phyloP scores from a whole-genome alignment of 2,113 vertebrate species.

The Otocyon megalotis region DNA sequence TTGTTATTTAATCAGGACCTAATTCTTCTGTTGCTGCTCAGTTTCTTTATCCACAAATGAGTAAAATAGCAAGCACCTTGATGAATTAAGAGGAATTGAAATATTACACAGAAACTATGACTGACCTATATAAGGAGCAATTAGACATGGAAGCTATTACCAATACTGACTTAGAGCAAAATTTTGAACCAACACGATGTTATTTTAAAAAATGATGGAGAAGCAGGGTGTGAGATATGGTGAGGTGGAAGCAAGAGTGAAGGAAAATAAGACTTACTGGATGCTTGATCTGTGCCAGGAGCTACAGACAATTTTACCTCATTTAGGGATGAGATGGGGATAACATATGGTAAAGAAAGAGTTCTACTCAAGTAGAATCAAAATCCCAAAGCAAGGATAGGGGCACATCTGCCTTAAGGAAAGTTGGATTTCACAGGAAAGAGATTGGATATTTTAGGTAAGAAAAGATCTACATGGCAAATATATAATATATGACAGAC shows the following conservation, averaged over 20 bases:
- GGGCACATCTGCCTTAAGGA: background rate
- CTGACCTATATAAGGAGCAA: background rate
- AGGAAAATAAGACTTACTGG: background rate
- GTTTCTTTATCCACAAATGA: background rate
- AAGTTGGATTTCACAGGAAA: background rate
- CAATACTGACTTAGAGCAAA: background rate
- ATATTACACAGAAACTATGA: background rate
- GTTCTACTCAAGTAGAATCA: background rate
- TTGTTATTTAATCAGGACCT: background rate
- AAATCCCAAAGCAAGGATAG: background rate
- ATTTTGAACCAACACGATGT: background rate
- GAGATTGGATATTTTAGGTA: background rate
- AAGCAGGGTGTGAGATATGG: background rate
- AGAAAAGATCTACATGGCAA: background rate
- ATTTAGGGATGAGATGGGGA: background rate
- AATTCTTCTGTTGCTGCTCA: background rate
- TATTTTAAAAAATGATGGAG: background rate
- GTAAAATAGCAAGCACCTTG: background rate
- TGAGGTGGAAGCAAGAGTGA: background rate
- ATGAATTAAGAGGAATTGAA: background rate
- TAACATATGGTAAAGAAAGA: background rate
- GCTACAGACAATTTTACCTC: background rate
- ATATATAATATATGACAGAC: background rate
- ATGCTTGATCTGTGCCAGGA: background rate
- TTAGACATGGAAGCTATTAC: background rate